Evolutionary conservation across 2,113 vertebrate genomes (phyloP).

Genomic region (Thunnus maccoyii): DNA sequence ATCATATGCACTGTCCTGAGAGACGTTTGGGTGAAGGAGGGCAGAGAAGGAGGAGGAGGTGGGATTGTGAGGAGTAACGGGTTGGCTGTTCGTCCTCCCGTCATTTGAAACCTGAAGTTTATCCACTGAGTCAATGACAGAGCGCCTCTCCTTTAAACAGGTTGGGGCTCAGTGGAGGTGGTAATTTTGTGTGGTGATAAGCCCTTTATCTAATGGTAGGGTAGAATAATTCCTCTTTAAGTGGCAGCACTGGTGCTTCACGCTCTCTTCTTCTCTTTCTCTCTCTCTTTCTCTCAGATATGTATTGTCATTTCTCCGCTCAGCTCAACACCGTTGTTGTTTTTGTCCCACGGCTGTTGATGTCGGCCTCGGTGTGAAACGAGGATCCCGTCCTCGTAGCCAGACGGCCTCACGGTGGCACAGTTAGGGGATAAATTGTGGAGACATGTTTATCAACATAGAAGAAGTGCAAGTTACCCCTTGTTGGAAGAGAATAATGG

Average conservation of each 20-base stretch:
- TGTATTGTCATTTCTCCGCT: slow-evolving; percentile 43
- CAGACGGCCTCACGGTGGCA: slow-evolving; percentile 54
- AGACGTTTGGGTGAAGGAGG: slow-evolving; percentile 50
- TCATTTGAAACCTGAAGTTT: slow-evolving; percentile 84
- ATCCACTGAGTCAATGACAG: slow-evolving; percentile 84
- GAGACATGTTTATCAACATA: slow-evolving; percentile 80
- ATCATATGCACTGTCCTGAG: slow-evolving; percentile 76
- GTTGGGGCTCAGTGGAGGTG: slow-evolving; percentile 80
- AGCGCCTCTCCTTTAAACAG: slow-evolving; percentile 81
- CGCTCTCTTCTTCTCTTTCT: neutral
- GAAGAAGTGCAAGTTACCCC: slow-evolving; percentile 75
- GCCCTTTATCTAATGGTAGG: slow-evolving; percentile 86
- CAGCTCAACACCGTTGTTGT: slow-evolving; percentile 32
- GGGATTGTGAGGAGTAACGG: slow-evolving; percentile 56
- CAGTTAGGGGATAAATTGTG: slow-evolving; percentile 62
- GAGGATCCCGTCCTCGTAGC: slow-evolving; percentile 27
- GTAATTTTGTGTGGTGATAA: slow-evolving; percentile 88
- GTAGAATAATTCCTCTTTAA: slow-evolving; percentile 82
- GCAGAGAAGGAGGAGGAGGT: slow-evolving; percentile 24
- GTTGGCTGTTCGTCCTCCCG: slow-evolving; percentile 77
- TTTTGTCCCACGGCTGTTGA: slow-evolving; percentile 60
- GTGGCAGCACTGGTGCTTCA: slow-evolving; percentile 42
- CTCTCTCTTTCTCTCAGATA: slow-evolving; percentile 22
- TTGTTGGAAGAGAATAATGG: slow-evolving; percentile 79
- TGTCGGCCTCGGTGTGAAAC: slow-evolving; percentile 49